These are phyloP conservation scores for Cryptocheilus praepositus DNA, from an alignment of 2,888 invertebrate species.

Conservation along the genomic window DNA sequence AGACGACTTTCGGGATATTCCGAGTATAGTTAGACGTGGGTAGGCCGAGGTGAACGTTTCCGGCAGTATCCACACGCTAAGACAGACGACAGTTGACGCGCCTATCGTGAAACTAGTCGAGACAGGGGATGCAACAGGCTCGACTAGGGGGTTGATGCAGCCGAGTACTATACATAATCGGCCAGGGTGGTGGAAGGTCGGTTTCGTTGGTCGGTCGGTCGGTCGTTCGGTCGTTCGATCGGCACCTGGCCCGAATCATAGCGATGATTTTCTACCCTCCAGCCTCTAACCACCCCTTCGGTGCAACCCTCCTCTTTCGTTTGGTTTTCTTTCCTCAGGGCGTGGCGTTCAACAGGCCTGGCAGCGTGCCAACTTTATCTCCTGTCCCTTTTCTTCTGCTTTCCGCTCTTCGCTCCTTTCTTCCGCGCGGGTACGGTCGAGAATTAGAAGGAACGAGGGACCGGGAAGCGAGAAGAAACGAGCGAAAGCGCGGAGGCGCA, in stretches of 20 bases:
- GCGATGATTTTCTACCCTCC: constrained; percentile 49
- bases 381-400: constrained; percentile 23
- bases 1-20: no score
- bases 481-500: background rate
- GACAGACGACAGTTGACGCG: background rate
- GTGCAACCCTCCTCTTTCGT: constrained; percentile 39
- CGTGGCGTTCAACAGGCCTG: constrained; percentile 71
- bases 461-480: background rate
- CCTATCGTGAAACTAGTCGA: constrained; percentile 2
- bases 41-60: no score
- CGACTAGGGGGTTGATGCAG: constrained; percentile 30
- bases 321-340: constrained; percentile 60
- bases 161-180: constrained; percentile 8
- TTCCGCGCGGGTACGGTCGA: constrained; percentile 21
- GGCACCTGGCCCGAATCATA: constrained; percentile 60
- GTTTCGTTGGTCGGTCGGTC: constrained; percentile 38
- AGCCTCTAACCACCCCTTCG: constrained; percentile 22
- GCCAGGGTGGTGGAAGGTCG: constrained; percentile 20
- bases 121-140: constrained; percentile 30
- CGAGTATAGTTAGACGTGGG: no score
- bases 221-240: constrained; percentile 45
- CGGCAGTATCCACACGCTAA: no score
- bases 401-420: constrained; percentile 16
- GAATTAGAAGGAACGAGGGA: constrained; percentile 19
- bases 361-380: constrained; percentile 57